These are phyloP conservation scores for Rhinogobius similis DNA, from an alignment of 2,113 vertebrate species.

Conservation along the genomic window DNA sequence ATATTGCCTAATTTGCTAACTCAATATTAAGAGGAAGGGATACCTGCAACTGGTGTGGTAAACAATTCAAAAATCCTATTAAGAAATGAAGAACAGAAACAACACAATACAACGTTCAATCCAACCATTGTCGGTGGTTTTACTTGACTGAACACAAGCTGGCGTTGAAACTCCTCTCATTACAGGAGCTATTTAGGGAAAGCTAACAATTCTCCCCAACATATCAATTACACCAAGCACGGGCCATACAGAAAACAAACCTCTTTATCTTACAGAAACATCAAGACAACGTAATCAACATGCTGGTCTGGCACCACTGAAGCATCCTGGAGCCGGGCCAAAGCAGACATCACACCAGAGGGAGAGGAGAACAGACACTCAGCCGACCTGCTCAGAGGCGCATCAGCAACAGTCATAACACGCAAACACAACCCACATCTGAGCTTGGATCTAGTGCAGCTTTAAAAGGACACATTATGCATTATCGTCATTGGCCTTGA, in stretches of 20 bases:
- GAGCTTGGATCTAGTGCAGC: slow-evolving; percentile 5
- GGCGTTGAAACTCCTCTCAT: not conserved
- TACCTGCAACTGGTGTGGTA: too few relatives aligned
- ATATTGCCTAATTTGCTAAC: too few relatives aligned
- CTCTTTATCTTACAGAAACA: slow-evolving; percentile 34
- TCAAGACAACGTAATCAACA: slow-evolving; percentile 33
- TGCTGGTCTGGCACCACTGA: slow-evolving; percentile 30
- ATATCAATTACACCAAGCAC: slow-evolving; percentile 3
- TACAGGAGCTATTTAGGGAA: not conserved
- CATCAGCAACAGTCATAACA: slow-evolving; percentile 7
- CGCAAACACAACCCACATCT: slow-evolving; percentile 18
- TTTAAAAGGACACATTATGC: not conserved
- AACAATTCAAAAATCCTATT: too few relatives aligned
- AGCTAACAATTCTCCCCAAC: slow-evolving; percentile 5
- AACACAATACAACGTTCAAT: not conserved
- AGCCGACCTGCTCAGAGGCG: not conserved
- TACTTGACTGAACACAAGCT: not conserved
- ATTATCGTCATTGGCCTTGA: too few relatives aligned
- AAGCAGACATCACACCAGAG: slow-evolving; percentile 39
- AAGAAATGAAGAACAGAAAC: too few relatives aligned
- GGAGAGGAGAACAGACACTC: slow-evolving; percentile 20
- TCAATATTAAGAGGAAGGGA: too few relatives aligned
- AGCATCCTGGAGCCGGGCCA: slow-evolving; percentile 38
- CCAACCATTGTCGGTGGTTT: not conserved
- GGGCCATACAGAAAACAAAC: slow-evolving; percentile 1